phyloP scores from a whole-genome alignment of 2,888 invertebrate species.

The Drosophila leonis region DNA sequence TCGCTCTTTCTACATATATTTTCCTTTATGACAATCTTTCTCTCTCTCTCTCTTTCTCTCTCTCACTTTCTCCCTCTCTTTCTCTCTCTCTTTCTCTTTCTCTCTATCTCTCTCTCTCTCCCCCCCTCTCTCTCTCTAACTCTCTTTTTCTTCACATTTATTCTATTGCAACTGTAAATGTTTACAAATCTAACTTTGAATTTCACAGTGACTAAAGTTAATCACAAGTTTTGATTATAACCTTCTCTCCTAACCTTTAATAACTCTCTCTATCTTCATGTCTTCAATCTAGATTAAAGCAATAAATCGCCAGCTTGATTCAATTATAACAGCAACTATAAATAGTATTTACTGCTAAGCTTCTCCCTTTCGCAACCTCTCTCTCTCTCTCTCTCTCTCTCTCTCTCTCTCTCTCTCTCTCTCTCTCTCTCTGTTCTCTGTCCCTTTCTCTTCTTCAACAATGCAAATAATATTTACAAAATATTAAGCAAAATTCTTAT shows the following conservation, averaged over 20 bases:
- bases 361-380: neutral
- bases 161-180: too few species aligned
- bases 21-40: too few species aligned
- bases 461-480: neutral
- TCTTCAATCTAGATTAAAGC: neutral
- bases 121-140: neutral
- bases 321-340: neutral
- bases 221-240: too few species aligned
- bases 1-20: too few species aligned
- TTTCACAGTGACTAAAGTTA: too few species aligned
- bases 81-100: neutral
- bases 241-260: neutral
- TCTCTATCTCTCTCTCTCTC: neutral
- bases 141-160: too few species aligned
- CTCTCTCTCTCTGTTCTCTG: neutral
- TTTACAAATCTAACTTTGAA: too few species aligned
- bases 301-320: neutral
- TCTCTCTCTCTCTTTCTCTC: neutral
- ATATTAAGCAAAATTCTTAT: neutral
- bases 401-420: neutral
- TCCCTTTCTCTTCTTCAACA: neutral
- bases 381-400: neutral
- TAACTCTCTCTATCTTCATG: neutral
- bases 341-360: neutral
- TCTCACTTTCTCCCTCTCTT: neutral